Percentiles rank a stretch among this genome's conserved stretches.
Conservation (phyloP, 2,888 invertebrate species). For the Agriopis aurantiaria region DNA sequence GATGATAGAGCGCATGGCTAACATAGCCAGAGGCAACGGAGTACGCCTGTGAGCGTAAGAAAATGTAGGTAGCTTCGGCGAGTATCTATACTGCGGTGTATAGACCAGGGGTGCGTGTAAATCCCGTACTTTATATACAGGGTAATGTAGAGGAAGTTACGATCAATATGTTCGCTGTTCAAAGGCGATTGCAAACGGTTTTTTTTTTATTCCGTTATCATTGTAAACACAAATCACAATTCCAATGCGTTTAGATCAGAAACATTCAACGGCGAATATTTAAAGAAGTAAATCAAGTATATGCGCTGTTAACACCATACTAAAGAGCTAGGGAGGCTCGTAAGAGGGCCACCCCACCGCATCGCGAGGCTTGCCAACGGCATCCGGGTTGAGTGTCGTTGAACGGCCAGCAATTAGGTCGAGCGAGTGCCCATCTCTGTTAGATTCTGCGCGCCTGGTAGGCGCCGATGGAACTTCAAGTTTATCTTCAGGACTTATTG, state of each 20-base stretch:
- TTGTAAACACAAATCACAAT: slow-evolving; percentile 6
- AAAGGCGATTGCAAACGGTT: slow-evolving; percentile 50
- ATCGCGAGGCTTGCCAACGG: slow-evolving; percentile 63
- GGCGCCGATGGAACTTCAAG: slow-evolving; percentile 57
- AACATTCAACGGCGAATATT: slow-evolving; percentile 11
- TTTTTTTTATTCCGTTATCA: slow-evolving; percentile 39
- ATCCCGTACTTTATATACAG: slow-evolving; percentile 19
- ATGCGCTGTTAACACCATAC: slow-evolving; percentile 58
- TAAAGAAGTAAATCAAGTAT: slow-evolving; percentile 39
- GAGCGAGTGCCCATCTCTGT: slow-evolving; percentile 65
- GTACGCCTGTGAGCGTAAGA: neutral
- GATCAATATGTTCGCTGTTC: slow-evolving; percentile 29
- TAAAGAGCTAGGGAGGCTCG: slow-evolving; percentile 45
- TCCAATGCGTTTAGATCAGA: neutral
- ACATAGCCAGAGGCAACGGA: neutral
- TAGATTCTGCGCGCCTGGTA: slow-evolving; percentile 53
- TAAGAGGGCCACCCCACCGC: slow-evolving; percentile 55
- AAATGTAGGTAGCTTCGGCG: neutral
- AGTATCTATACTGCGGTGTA: slow-evolving; percentile 4
- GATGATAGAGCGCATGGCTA: neutral
- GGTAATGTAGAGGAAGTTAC: slow-evolving; percentile 60
- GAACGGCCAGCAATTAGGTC: slow-evolving; percentile 81
- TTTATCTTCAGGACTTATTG: slow-evolving; percentile 44
- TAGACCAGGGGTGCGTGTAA: slow-evolving; percentile 35
- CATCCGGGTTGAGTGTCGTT: slow-evolving; percentile 78